Percentiles rank a stretch among this genome's conserved stretches.
These are phyloP conservation scores for Sabatieria punctata DNA, from an alignment of 2,888 invertebrate genomes.

Conservation along the genomic window DNA sequence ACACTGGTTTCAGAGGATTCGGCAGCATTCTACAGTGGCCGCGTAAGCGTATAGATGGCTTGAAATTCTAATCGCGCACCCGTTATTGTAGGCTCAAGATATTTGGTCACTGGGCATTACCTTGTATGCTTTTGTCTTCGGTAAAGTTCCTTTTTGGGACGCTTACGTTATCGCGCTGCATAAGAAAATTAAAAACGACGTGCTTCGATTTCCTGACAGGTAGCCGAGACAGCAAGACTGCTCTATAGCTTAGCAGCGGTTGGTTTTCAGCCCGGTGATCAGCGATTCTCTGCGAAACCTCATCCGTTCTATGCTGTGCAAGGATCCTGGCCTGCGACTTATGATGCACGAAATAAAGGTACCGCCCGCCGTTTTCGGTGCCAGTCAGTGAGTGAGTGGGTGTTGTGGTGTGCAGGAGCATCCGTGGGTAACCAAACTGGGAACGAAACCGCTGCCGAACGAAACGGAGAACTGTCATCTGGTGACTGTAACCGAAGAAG, in stretches of 20 bases:
- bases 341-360: slow-evolving; percentile 67
- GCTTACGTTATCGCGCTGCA: slow-evolving; percentile 60
- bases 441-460: slow-evolving; percentile 49
- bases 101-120: slow-evolving; percentile 90
- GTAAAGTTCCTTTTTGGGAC: slow-evolving; percentile 63
- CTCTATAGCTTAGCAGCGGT: slow-evolving; percentile 12
- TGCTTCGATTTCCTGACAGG: slow-evolving; percentile 38
- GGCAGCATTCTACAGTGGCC: slow-evolving; percentile 47
- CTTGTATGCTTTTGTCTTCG: slow-evolving; percentile 66
- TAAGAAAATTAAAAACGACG: slow-evolving; percentile 59
- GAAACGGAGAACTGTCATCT: slow-evolving; percentile 79
- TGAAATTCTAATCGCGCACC: no score
- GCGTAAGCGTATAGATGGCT: slow-evolving; percentile 43
- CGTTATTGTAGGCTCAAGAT: slow-evolving; percentile 53
- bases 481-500: slow-evolving; percentile 85
- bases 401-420: slow-evolving; percentile 12
- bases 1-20: slow-evolving; percentile 14
- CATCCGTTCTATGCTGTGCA: slow-evolving; percentile 62
- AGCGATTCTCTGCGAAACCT: slow-evolving; percentile 50
- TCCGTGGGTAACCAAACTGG: slow-evolving; percentile 7
- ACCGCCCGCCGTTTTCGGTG: slow-evolving; percentile 8
- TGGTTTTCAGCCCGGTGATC: slow-evolving; percentile 37
- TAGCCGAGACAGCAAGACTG: slow-evolving; percentile 12
- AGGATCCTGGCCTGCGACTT: slow-evolving; percentile 60
- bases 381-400: background rate